Conservation (phyloP, 2,888 invertebrate species). For the Cyrtodaria siliqua region DNA sequence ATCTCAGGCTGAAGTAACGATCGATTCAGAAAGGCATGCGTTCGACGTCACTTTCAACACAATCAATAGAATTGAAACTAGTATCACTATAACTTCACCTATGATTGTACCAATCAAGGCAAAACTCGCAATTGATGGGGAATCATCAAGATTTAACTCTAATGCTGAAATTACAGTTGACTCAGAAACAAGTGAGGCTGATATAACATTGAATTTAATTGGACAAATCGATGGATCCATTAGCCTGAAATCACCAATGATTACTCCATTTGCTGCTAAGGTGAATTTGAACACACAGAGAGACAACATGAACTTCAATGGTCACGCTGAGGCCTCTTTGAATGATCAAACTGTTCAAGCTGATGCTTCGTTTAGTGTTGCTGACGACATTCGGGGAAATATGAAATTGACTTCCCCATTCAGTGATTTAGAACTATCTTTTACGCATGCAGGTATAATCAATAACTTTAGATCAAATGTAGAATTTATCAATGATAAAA, state of each 20-base stretch:
- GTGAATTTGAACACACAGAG: too few relatives aligned
- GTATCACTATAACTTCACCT: constrained; percentile 7
- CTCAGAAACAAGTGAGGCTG: too few relatives aligned
- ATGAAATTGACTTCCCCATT: background rate
- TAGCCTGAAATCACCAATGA: too few relatives aligned
- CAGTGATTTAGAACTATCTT: background rate
- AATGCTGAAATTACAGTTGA: too few relatives aligned
- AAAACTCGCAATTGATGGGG: too few relatives aligned
- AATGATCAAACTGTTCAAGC: constrained; percentile 47
- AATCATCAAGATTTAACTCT: too few relatives aligned
- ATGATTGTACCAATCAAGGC: constrained; percentile 2
- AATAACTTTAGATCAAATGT: constrained; percentile 31
- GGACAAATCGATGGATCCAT: too few relatives aligned
- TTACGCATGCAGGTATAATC: background rate
- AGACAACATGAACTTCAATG: constrained; percentile 31
- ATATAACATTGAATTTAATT: too few relatives aligned
- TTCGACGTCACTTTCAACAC: background rate
- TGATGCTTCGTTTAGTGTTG: constrained; percentile 45
- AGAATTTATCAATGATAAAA: constrained; percentile 30
- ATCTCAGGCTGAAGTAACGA: constrained; percentile 1
- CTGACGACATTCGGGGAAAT: background rate
- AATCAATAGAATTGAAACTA: background rate
- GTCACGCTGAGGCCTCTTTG: constrained; percentile 22
- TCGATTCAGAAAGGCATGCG: constrained; percentile 6
- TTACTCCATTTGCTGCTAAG: too few relatives aligned